Evolutionary conservation across 1,140 invertebrate genomes (phyloP).

Genomic region (Procambarus virginalis): DNA sequence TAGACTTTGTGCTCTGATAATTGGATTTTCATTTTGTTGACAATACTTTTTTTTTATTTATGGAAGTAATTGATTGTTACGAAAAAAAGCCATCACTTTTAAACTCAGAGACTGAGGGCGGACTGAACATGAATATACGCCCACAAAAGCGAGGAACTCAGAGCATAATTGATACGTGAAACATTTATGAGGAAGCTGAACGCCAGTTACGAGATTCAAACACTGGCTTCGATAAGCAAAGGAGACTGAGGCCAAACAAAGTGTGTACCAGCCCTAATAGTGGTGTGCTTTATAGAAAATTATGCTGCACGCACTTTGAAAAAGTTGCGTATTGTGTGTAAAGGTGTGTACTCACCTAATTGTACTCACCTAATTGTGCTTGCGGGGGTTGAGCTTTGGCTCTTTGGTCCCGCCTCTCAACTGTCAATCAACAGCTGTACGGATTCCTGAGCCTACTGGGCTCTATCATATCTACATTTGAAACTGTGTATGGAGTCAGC

Average conservation of each 20-base stretch:
- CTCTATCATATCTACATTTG: no score
- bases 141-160: not conserved
- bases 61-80: no score
- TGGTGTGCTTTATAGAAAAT: not conserved
- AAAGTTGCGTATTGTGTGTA: not conserved
- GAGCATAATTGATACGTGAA: not conserved
- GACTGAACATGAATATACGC: not conserved
- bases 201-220: not conserved
- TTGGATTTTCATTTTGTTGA: no score
- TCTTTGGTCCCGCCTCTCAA: no score
- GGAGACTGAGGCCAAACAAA: not conserved
- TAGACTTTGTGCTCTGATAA: no score
- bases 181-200: not conserved
- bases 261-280: not conserved
- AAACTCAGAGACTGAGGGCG: no score
- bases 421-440: no score
- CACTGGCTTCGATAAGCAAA: not conserved
- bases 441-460: no score
- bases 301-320: not conserved
- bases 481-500: no score
- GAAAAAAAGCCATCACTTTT: no score
- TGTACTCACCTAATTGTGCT: not conserved
- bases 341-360: not conserved
- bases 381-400: not conserved
- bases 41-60: no score